Base-by-base conservation (phyloP, 2,888 invertebrate species). In the Carcina quercana region DNA sequence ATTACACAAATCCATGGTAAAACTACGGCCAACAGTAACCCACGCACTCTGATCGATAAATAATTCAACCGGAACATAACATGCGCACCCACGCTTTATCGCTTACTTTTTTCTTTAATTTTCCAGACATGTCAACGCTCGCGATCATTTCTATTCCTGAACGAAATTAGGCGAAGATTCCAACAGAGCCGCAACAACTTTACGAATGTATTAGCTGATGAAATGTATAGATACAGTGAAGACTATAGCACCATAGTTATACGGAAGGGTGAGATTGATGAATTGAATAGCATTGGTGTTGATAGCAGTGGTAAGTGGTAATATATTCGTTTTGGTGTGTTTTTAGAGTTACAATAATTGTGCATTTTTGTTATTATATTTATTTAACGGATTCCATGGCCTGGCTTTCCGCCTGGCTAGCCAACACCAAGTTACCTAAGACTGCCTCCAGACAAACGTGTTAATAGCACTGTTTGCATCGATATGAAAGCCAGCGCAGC, bases 201-300 rank as follows among this genome's bases (percentile, higher is more conserved):
- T 66, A 88, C 91, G 0, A 82, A 88, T 40, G 86, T 93, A 24
- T 69, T 97, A 45, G 90, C 92, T 1, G 89, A 90, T 50, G 94
- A 96, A 82, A 97, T 97, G 96, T 91, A 91, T 65, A 90, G 91
- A 57, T 95, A 91, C 63, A 94, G 94, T 32, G 94, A 95, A 50
- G 93, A 95, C 53, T 87, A 93, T 37, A 95, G 92, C 57, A 89
- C 90, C 8, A 88, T 97, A 46, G 88, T 91, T 0, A 88, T 91
- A 64, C 93, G 94, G 12, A 92, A 94, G 58, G 94, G 93, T 3
- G 95, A 97, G 61, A 83, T 97, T 30, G 96, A 96, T 59, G 97
- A 97, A 71, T 72, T 97, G 5, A 96, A 96, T 66, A 90, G 91
- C 53, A 97, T 97, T 47, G 93, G 96, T 89, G 96, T 97, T 11